These are phyloP conservation scores for Pararge aegeria DNA, from an alignment of 1,140 invertebrate genomes.

Conservation along the genomic window DNA sequence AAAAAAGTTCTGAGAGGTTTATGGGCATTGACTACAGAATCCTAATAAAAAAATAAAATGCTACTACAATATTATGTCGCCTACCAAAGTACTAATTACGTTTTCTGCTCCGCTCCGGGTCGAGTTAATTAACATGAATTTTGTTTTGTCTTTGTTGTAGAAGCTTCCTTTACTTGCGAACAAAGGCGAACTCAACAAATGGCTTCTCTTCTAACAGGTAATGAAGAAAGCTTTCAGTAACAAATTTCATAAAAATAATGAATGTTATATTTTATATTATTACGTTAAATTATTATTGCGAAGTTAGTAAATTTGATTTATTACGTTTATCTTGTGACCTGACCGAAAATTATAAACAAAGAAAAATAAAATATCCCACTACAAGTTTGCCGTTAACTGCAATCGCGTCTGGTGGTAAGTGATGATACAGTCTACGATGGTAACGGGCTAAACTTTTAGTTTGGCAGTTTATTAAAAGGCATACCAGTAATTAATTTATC, in stretches of 20 bases:
- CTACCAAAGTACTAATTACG: conserved; percentile 12
- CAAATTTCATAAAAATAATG: not conserved
- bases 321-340: too few relatives aligned
- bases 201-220: conserved; percentile 1
- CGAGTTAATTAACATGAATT: conserved; percentile 29
- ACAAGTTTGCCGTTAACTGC: too few relatives aligned
- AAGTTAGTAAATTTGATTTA: not conserved
- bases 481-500: too few relatives aligned
- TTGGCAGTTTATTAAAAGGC: too few relatives aligned
- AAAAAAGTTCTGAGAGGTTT: too few relatives aligned
- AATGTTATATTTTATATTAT: not conserved
- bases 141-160: conserved; percentile 23
- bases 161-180: conserved; percentile 7
- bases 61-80: not conserved
- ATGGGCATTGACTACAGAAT: not conserved
- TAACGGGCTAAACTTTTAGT: too few relatives aligned
- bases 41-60: not conserved
- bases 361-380: too few relatives aligned
- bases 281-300: not conserved
- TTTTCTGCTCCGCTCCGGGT: conserved; percentile 12
- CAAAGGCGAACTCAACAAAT: conserved; percentile 10
- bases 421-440: too few relatives aligned
- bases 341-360: too few relatives aligned
- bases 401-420: too few relatives aligned
- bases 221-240: not conserved